phyloP scores from a whole-genome alignment of 2,888 invertebrate species.

The Cryptocephalus moraei region DNA sequence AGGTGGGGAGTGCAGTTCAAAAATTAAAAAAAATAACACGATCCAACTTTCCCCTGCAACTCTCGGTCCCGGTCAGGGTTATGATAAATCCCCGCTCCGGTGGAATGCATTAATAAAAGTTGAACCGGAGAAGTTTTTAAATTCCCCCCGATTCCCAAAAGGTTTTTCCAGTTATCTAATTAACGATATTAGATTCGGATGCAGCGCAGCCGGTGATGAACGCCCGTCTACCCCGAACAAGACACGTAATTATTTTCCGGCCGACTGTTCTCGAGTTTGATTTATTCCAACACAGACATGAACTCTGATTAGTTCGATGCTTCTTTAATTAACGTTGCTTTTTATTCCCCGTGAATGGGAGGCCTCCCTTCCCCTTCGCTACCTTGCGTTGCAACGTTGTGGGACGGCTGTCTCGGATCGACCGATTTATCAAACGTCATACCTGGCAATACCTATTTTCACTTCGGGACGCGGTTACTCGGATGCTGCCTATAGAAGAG shows the following conservation, averaged over 20 bases:
- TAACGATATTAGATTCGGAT: conserved; percentile 41
- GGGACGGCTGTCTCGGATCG: conserved; percentile 30
- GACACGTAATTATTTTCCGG: conserved; percentile 42
- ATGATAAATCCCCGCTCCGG: conserved; percentile 18
- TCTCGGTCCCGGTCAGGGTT: conserved; percentile 4
- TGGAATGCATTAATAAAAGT: conserved; percentile 21
- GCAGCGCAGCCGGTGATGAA: conserved; percentile 37
- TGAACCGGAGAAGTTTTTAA: conserved; percentile 21
- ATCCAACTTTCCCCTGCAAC: conserved; percentile 3
- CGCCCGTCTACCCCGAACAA: conserved; percentile 37
- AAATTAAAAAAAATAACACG: no score
- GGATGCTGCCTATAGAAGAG: no score
- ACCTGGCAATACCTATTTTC: conserved; percentile 22
- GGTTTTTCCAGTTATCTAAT: conserved; percentile 37
- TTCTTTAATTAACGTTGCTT: conserved; percentile 40
- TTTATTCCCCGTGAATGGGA: conserved; percentile 32
- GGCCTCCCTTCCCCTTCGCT: conserved; percentile 8
- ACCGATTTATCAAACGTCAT: conserved; percentile 31
- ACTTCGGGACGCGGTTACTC: conserved; percentile 10
- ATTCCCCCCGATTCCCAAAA: conserved; percentile 30
- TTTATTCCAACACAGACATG: conserved; percentile 40
- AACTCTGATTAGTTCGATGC: conserved; percentile 42
- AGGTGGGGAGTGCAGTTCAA: no score
- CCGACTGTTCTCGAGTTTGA: conserved; percentile 39
- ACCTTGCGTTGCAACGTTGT: conserved; percentile 10